Conservation (phyloP, 2,113 vertebrate genomes). For the Ophiodon elongatus region DNA sequence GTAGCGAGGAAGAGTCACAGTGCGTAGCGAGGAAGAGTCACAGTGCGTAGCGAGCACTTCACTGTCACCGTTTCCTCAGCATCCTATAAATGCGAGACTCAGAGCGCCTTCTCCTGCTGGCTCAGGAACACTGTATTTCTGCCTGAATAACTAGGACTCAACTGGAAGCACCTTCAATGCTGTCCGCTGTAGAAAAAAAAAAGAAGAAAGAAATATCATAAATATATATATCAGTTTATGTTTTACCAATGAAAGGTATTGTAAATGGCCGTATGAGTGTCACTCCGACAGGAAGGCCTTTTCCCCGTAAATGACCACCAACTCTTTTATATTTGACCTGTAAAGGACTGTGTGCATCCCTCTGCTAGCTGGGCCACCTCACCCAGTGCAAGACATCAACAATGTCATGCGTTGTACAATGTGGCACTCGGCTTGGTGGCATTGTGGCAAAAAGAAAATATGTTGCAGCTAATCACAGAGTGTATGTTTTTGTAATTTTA, state of each 20-base stretch:
- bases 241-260: conserved; percentile 39
- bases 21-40: background rate
- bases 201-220: conserved; percentile 14
- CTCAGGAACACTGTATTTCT: conserved; percentile 69
- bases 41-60: conserved; percentile 43
- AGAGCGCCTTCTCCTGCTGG: conserved; percentile 79
- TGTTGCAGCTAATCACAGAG: conserved; percentile 55
- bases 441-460: conserved; percentile 32
- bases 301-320: conserved; percentile 18
- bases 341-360: conserved; percentile 1
- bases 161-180: conserved; percentile 36
- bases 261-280: conserved; percentile 67
- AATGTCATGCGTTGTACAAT: conserved; percentile 16
- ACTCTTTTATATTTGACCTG: conserved; percentile 46
- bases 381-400: conserved; percentile 75
- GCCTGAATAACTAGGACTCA: conserved; percentile 7
- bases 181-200: conserved; percentile 25
- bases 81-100: conserved; percentile 17
- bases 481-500: conserved; percentile 80
- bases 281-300: conserved; percentile 59
- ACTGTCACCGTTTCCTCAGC: conserved; percentile 44
- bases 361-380: conserved; percentile 53
- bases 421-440: conserved; percentile 45
- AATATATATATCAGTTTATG: conserved; percentile 29
- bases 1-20: no score